Base-by-base conservation (phyloP, 2,797 vertebrate species). In the Lemur catta region DNA sequence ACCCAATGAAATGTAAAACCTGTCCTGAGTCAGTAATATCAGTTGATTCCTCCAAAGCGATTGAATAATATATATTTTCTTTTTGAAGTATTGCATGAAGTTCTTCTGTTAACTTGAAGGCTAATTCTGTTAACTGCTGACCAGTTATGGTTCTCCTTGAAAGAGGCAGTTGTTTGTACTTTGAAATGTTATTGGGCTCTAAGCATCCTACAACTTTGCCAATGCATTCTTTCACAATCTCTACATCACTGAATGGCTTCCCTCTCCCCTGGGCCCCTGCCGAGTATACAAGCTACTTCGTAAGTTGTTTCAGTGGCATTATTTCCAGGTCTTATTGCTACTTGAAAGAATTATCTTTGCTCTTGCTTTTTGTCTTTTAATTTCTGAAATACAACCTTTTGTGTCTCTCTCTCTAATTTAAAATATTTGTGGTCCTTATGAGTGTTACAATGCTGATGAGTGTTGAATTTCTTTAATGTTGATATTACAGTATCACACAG, bases 201-300 rank as follows among this genome's bases (percentile, higher is more conserved):
- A 8, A n/a, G 63, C 33, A 65, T 65, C 33, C 63, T 65, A 65
- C 63, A 65, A 65, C 33, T n/a, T n/a, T 30, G 33, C n/a, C 15
- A 65, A 65, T n/a, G 63, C 33, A 65, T 65, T 65, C 63, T n/a
- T 65, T 65, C 17, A 65, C 63, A 65, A 65, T 65, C n/a, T 65
- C 63, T n/a, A 65, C 33, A 18, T 65, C 57, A 59, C 57, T 59
- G 57, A 59, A 59, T 28, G 57, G 57, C 57, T 59, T 59, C 57
- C 24, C 57, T 28, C 18, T 1, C 0, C 17, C 6, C 50, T 6
- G 0, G 0, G 6, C 18, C 6, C 6, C 1, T 5, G 18, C 18
- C 4, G 15, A 65, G 33, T 65, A 65, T 20, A 9, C n/a, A n/a
- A 18, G 17, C 63, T n/a, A 65, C 63, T 65, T n/a, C 18, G 7